Conservation (phyloP, 2,113 vertebrate genomes). For the Catharus bicknelli region DNA sequence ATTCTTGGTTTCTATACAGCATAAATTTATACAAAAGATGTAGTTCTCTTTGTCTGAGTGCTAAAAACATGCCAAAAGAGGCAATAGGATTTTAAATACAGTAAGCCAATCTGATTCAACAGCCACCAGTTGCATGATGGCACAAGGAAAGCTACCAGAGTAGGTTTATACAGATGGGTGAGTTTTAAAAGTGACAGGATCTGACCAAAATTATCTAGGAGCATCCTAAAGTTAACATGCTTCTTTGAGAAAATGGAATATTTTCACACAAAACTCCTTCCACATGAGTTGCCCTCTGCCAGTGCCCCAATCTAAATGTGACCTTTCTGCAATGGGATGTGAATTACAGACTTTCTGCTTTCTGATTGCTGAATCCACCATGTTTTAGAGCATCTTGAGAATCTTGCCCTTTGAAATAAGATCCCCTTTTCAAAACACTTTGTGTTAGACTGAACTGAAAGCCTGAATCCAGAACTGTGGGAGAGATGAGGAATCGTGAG, state of each 20-base stretch:
- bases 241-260: background rate
- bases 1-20: background rate
- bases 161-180: background rate
- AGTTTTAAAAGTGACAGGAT: background rate
- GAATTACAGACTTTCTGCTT: background rate
- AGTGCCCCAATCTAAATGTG: rapidly evolving
- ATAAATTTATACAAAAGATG: background rate
- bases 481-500: background rate
- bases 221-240: background rate
- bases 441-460: background rate
- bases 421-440: background rate
- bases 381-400: background rate
- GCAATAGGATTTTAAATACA: background rate
- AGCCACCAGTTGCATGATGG: background rate
- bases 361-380: background rate
- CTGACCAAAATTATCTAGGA: background rate
- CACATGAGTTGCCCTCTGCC: background rate
- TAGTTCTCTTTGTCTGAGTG: background rate
- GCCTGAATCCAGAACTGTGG: background rate
- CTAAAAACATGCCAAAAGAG: background rate
- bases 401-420: background rate
- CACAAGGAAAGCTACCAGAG: background rate
- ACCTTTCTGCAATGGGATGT: background rate
- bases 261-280: background rate
- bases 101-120: background rate